phyloP scores from a whole-genome alignment of 2,113 vertebrate genomes.

The Vulpes ferrilata region DNA sequence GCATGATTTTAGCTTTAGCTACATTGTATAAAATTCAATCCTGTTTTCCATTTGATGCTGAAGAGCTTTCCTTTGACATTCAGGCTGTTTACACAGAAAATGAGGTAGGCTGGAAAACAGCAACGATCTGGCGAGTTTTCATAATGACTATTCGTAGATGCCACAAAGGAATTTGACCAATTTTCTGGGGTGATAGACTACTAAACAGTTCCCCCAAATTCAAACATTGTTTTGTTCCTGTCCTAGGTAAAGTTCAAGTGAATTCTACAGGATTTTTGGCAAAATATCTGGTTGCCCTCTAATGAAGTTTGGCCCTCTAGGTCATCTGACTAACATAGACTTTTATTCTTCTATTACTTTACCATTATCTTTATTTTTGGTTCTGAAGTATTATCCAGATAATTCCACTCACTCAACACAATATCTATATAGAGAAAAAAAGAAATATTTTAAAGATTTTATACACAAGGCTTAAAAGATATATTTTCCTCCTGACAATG shows the following conservation, averaged over 20 bases:
- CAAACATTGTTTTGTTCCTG: background rate
- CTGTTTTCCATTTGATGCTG: constrained; percentile 6
- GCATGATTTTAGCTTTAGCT: constrained; percentile 55
- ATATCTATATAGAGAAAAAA: background rate
- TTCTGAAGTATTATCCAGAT: background rate
- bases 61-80: constrained; percentile 57
- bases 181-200: background rate
- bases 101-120: constrained; percentile 45
- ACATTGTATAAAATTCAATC: constrained; percentile 43
- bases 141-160: background rate
- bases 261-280: background rate
- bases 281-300: constrained; percentile 22
- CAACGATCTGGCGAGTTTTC: constrained; percentile 43
- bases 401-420: background rate
- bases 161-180: background rate
- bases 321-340: background rate
- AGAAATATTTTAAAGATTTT: constrained; percentile 48
- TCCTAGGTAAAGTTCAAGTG: background rate
- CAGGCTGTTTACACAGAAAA: constrained; percentile 31
- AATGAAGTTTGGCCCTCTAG: background rate
- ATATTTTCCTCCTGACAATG: background rate
- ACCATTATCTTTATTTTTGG: background rate
- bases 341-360: constrained; percentile 17
- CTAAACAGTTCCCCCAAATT: background rate
- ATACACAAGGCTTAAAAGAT: background rate